A percentile compares a stretch with the other conserved stretches of the same genome.
These are phyloP conservation scores for Polypedilum vanderplanki DNA, from an alignment of 1,140 invertebrate genomes.

Conservation along the genomic window DNA sequence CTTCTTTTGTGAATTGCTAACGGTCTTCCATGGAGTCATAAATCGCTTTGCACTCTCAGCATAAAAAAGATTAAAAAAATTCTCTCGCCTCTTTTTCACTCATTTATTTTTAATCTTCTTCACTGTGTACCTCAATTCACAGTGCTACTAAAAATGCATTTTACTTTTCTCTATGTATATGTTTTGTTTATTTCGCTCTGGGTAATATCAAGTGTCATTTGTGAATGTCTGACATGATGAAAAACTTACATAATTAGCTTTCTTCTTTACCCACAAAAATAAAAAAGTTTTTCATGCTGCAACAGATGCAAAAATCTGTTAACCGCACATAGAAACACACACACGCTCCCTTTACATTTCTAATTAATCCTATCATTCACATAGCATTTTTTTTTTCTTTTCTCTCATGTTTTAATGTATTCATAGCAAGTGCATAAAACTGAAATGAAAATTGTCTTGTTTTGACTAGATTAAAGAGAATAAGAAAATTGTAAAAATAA, in stretches of 20 bases:
- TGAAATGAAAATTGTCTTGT: too few species aligned
- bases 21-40: neutral
- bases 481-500: too few species aligned
- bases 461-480: too few species aligned
- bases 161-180: neutral
- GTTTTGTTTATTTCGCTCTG: neutral
- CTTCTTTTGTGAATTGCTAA: constrained; percentile 4
- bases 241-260: constrained; percentile 22
- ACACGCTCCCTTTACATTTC: neutral
- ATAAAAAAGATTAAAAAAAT: neutral
- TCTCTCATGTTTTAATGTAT: too few species aligned
- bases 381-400: neutral
- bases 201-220: constrained; percentile 10
- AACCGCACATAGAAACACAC: neutral
- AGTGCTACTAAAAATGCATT: neutral
- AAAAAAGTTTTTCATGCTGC: neutral
- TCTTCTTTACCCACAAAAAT: neutral
- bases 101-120: neutral
- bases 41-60: constrained; percentile 2
- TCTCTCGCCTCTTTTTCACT: neutral
- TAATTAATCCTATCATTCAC: constrained; percentile 5
- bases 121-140: too few species aligned
- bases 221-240: constrained; percentile 9
- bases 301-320: neutral
- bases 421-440: too few species aligned